Percentiles rank a stretch among this genome's conserved stretches.
phyloP scores from a whole-genome alignment of 2,113 vertebrate genomes.

The Agelaius tricolor region DNA sequence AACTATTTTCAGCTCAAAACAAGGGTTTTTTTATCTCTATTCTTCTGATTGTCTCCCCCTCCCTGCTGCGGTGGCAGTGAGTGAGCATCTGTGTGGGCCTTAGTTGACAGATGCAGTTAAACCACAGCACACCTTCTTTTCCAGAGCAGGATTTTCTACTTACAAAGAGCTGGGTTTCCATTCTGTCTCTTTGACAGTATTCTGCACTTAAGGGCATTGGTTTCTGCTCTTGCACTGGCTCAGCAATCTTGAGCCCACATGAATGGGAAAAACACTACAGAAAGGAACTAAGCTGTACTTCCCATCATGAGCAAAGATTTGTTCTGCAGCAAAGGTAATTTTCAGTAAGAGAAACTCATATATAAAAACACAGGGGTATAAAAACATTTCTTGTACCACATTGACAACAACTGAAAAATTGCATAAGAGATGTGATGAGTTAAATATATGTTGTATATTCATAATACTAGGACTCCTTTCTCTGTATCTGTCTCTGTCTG shows the following conservation, averaged over 20 bases:
- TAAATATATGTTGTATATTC: background rate
- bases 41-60: background rate
- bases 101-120: background rate
- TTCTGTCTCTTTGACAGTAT: background rate
- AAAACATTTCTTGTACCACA: background rate
- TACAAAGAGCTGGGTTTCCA: background rate
- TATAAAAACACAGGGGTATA: background rate
- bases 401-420: background rate
- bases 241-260: background rate
- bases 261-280: background rate
- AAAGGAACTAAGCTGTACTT: background rate
- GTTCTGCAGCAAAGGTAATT: background rate
- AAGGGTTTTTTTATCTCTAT: background rate
- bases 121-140: background rate
- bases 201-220: slow-evolving; percentile 27
- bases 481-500: background rate
- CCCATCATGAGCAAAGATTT: background rate
- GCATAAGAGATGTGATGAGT: background rate
- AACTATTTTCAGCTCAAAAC: background rate
- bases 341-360: background rate
- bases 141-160: background rate
- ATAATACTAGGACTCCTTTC: background rate
- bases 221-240: slow-evolving; percentile 20
- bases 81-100: background rate
- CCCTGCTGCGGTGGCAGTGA: background rate